These are phyloP conservation scores for Ibidorhyncha struthersii DNA, from an alignment of 2,113 vertebrate species.

Conservation along the genomic window DNA sequence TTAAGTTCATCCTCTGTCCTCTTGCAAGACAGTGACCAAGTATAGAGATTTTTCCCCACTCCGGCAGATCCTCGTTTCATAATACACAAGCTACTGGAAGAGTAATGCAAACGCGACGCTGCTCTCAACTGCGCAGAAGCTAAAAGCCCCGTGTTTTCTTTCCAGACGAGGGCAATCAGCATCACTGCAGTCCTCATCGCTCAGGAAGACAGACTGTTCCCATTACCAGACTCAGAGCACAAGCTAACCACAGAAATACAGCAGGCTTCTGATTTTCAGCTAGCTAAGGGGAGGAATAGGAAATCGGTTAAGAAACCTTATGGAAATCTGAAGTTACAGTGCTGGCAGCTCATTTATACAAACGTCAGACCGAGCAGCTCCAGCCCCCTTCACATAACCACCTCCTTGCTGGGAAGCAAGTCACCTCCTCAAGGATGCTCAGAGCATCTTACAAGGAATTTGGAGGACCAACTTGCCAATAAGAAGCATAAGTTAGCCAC, in stretches of 20 bases:
- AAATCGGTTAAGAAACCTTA: not conserved
- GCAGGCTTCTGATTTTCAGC: not conserved
- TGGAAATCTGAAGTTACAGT: not conserved
- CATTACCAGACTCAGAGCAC: not conserved
- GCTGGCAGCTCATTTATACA: not conserved
- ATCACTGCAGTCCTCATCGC: no score
- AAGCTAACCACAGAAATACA: not conserved
- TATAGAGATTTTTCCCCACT: not conserved
- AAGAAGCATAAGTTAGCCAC: not conserved
- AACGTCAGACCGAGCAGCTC: no score
- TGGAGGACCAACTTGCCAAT: not conserved
- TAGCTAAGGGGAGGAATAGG: not conserved
- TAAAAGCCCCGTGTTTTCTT: no score
- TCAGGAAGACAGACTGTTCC: not conserved
- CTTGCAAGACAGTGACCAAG: not conserved
- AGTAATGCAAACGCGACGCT: rapidly evolving
- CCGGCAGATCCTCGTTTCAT: not conserved
- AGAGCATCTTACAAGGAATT: not conserved
- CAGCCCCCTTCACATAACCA: not conserved
- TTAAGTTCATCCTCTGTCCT: not conserved
- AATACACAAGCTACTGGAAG: not conserved
- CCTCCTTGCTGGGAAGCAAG: not conserved
- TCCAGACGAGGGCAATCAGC: no score
- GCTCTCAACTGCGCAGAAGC: not conserved
- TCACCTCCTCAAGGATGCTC: not conserved